A percentile compares a stretch with the other conserved stretches of the same genome.
Evolutionary conservation across 2,797 vertebrate species (phyloP).

Genomic region (Xenops minutus): DNA sequence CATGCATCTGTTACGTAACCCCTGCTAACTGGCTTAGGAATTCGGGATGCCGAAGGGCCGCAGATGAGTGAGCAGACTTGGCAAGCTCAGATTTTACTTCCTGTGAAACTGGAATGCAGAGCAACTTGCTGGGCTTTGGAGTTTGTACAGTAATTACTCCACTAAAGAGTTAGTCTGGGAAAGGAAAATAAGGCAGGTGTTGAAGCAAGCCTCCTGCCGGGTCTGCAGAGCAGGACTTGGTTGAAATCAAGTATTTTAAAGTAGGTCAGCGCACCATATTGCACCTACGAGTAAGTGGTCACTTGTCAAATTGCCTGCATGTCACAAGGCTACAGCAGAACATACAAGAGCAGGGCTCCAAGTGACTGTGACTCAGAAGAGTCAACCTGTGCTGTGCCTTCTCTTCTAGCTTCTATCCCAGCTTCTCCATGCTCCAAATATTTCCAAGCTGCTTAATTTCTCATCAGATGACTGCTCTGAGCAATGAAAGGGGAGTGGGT

Average conservation of each 20-base stretch:
- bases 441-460: background rate
- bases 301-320: background rate
- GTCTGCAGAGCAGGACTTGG: background rate
- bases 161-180: background rate
- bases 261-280: background rate
- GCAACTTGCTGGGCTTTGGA: background rate
- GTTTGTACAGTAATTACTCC: background rate
- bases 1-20: background rate
- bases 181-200: constrained; percentile 5
- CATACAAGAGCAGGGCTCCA: background rate
- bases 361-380: background rate
- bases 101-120: background rate
- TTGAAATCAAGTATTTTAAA: background rate
- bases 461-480: background rate
- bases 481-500: background rate
- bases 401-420: background rate
- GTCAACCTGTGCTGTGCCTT: background rate
- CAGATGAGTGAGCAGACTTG: background rate
- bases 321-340: background rate
- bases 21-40: background rate
- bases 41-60: background rate
- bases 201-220: background rate
- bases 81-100: constrained; percentile 26
- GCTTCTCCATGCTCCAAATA: background rate
- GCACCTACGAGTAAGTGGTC: background rate